Base-by-base conservation (phyloP, 2,888 invertebrate genomes). In the Matsumyia berberina region DNA sequence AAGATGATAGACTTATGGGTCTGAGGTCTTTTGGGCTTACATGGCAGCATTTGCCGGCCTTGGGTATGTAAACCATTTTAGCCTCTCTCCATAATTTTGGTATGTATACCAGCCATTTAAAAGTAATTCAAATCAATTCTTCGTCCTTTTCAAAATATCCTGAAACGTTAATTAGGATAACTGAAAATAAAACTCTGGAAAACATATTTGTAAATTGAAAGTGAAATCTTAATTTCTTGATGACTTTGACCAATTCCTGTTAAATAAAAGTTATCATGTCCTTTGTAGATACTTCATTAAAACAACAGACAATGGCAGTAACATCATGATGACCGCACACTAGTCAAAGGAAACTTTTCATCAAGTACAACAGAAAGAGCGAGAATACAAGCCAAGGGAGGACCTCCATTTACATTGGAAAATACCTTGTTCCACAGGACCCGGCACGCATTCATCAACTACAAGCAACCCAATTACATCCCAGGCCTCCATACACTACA, bases 261-360 rank as follows among this genome's bases (percentile, higher is more conserved):
- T 33, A 35, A 33, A 57, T 44, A 44, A n/a, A n/a, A 44, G 9
- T n/a, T 55, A 19, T 12, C 35, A 35, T 46, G 15, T 58, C 70
- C 46, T 33, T 78, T 58, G n/a, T 17, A 72, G 77, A 33, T 39
- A 51, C 69, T 46, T 42, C 33, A 66, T 44, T 24, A 33, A 62
- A 57, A 31, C 62, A 72, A 70, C 33, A 55, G 44, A 51, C 55
- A 79, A 69, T 64, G 69, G 69, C 11, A 60, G 49, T 19, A 31
- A 31, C 53, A 70, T 58, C 60, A 55, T 62, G 60, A 67, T 51
- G 78, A 62, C 67, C 72, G 17, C 33, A 60, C 39, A 60, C 33
- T 3, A 67, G 37, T 67, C n/a, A n/a, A n/a, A n/a, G n/a, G 12
- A 57, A 62, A 62, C 64, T 31, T 42, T 58, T 37, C 57, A 24